These are phyloP conservation scores for Ciconia maguari DNA, from an alignment of 2,113 vertebrate species.

Conservation along the genomic window DNA sequence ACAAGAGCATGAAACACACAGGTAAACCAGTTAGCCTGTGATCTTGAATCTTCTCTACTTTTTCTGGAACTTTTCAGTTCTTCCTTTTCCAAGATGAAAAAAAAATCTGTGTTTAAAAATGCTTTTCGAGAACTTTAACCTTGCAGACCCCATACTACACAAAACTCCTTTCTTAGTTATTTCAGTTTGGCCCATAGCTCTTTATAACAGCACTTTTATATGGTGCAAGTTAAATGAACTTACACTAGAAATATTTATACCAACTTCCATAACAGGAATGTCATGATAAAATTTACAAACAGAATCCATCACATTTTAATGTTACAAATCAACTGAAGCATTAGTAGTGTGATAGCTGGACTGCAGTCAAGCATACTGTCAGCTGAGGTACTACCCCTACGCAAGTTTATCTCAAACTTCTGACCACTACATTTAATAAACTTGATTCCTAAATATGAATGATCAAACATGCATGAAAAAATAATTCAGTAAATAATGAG, in stretches of 20 bases:
- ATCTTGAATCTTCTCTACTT: neutral
- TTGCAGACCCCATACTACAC: neutral
- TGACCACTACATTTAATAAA: neutral
- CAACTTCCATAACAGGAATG: neutral
- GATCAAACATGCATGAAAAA: neutral
- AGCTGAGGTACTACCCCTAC: neutral
- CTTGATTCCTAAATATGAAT: neutral
- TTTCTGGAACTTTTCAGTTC: neutral
- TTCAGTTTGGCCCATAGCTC: neutral
- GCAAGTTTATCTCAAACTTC: neutral
- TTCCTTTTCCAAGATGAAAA: neutral
- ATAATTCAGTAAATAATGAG: neutral
- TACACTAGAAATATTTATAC: neutral
- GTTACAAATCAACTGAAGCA: neutral
- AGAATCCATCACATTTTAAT: neutral
- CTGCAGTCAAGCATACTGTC: neutral
- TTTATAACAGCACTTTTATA: neutral
- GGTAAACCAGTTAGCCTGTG: neutral
- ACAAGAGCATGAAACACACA: neutral
- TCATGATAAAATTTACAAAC: neutral
- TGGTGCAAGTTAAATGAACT: neutral
- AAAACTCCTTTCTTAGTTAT: neutral
- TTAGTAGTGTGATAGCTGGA: neutral
- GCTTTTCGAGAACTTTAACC: neutral
- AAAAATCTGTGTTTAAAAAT: neutral